These are phyloP conservation scores for Cephus pulcher DNA, from an alignment of 2,888 invertebrate species.

Conservation along the genomic window DNA sequence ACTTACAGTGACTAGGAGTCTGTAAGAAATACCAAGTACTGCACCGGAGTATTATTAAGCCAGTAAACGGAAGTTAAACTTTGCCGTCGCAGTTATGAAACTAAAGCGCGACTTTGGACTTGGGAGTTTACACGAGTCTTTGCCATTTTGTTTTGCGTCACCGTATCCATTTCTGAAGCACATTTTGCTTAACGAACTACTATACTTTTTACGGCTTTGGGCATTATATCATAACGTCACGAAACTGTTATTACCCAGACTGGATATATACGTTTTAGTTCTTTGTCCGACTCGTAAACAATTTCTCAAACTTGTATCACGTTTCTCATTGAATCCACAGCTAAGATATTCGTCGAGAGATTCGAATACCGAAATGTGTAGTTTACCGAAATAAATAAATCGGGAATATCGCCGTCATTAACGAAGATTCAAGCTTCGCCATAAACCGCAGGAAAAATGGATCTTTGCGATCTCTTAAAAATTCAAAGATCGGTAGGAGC, in stretches of 20 bases:
- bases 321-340: not conserved
- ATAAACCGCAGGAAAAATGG: not conserved
- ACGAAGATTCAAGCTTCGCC: not conserved
- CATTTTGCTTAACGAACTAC: not conserved
- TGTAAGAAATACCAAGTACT: not conserved
- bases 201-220: not conserved
- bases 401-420: not conserved
- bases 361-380: not conserved
- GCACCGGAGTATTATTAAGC: not conserved
- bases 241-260: not conserved
- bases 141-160: not conserved
- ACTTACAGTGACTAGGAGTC: not conserved
- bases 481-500: not conserved
- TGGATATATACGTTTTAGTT: not conserved
- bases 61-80: not conserved
- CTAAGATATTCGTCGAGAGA: not conserved
- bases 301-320: not conserved
- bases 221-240: not conserved
- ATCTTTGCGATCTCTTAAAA: not conserved
- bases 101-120: not conserved
- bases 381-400: not conserved
- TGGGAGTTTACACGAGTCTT: not conserved
- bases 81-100: not conserved
- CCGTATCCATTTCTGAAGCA: not conserved
- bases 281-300: not conserved